Base-by-base conservation (phyloP, 2,113 vertebrate species). In the Casuarius casuarius region DNA sequence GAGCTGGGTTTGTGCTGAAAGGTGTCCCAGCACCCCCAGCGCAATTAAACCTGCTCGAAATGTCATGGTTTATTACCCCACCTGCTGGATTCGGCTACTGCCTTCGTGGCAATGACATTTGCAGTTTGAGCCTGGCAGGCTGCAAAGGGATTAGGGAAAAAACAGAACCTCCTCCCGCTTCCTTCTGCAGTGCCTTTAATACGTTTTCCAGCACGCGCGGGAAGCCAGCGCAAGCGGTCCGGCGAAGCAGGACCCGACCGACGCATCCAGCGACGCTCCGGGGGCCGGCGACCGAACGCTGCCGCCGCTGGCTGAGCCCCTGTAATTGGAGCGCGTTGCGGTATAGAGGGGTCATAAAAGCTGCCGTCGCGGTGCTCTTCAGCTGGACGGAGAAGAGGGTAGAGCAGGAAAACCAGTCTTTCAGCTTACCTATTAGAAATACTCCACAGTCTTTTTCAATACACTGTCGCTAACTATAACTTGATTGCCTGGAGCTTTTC, bases 61-160 rank as follows among this genome's bases (percentile, higher is more conserved):
- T 91, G 71, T 91, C 92, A 92, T 73, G 42, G 73, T 92, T 97
- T 97, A 95, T 96, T 96, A 78, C 31, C 62, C 74, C 86, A 95
- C 95, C 72, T 97, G 95, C 95, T 96, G 77, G 62, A 92, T 94
- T 97, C 89, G 83, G 58, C 92, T 86, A 29, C 80, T 87, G 78
- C 67, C 5, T 93, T 92, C 5, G 7, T 70, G 77, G 52, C 72
- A 77, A 93, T 95, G 94, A 89, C 80, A 89, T 92, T 84, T 93
- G 49, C 54, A 89, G 35, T 87, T 87, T 87, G 86, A 94, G 14
- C 35, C 74, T 83, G 73, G 35, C 51, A 77, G 52, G 51, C 56
- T 89, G 73, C 66, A 83, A 65, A 85, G 59, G 20, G 63, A 93
- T 94, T 95, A 79, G 38, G n/a, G 28, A 49, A 54, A 68, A 63